phyloP scores from a whole-genome alignment of 2,888 invertebrate species.

The Zeuzera pyrina region DNA sequence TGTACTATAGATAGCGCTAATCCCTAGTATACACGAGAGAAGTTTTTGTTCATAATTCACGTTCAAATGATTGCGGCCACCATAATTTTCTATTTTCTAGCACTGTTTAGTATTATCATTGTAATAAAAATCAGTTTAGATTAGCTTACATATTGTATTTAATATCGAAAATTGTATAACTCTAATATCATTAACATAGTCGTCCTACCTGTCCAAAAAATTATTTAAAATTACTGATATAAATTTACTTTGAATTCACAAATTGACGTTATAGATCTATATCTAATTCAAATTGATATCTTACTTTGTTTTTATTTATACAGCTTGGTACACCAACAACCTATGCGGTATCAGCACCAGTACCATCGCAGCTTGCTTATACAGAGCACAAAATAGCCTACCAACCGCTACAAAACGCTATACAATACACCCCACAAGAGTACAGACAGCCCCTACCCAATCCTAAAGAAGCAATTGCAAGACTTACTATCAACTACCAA shows the following conservation, averaged over 20 bases:
- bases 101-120: neutral
- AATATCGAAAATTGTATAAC: no score
- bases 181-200: neutral
- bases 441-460: slow-evolving; percentile 16
- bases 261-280: neutral
- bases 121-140: neutral
- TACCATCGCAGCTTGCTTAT: slow-evolving; percentile 49
- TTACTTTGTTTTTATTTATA: slow-evolving; percentile 12
- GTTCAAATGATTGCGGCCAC: no score
- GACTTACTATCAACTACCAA: slow-evolving; percentile 11
- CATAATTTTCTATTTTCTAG: no score
- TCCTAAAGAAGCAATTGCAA: slow-evolving; percentile 11
- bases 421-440: slow-evolving; percentile 23
- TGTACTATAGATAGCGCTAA: no score
- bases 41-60: no score
- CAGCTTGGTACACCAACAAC: slow-evolving; percentile 42
- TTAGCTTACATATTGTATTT: neutral
- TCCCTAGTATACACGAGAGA: no score
- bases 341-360: slow-evolving; percentile 46
- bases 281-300: no score
- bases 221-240: no score
- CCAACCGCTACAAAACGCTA: slow-evolving; percentile 20
- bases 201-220: no score
- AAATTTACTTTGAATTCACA: neutral
- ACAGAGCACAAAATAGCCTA: slow-evolving; percentile 37